Conservation (phyloP, 1,140 invertebrate genomes). For the Drosophila lini region DNA sequence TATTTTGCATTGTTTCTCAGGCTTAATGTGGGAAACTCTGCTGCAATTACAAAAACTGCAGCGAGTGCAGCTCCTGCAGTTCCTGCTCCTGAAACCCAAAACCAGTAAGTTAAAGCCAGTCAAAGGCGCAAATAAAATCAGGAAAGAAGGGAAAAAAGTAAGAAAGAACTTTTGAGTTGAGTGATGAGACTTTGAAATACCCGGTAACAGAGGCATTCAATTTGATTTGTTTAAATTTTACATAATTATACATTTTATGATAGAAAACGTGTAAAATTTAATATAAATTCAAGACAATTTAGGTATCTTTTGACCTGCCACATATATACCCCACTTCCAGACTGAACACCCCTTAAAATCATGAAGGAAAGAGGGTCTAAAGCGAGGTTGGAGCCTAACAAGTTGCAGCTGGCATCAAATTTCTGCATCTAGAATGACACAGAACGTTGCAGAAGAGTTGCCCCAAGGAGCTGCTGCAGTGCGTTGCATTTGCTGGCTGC, state of each 20-base stretch:
- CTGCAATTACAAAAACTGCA: slow-evolving; percentile 47
- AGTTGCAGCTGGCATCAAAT: slow-evolving; percentile 67
- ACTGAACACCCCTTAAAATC: not conserved
- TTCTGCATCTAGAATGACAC: slow-evolving; percentile 65
- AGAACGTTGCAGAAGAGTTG: slow-evolving; percentile 15
- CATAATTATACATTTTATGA: too few relatives aligned
- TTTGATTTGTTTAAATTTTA: too few relatives aligned
- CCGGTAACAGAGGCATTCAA: not conserved
- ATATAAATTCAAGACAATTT: too few relatives aligned
- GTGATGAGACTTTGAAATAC: not conserved
- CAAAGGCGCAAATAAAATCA: slow-evolving; percentile 21
- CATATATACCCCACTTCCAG: not conserved
- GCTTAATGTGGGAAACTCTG: slow-evolving; percentile 50
- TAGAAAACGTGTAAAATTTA: too few relatives aligned
- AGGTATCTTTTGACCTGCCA: not conserved
- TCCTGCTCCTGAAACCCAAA: slow-evolving; percentile 39
- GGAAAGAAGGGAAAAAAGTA: not conserved
- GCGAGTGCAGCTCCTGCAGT: slow-evolving; percentile 2
- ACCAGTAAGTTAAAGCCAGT: slow-evolving; percentile 39
- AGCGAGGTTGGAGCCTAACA: slow-evolving; percentile 41
- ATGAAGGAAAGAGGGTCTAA: slow-evolving; percentile 1
- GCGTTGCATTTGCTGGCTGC: slow-evolving; percentile 28
- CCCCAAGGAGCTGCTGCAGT: slow-evolving; percentile 19
- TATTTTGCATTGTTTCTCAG: slow-evolving; percentile 48
- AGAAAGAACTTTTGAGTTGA: not conserved